Conservation (phyloP, 2,888 invertebrate genomes). For the Metellina segmentata region DNA sequence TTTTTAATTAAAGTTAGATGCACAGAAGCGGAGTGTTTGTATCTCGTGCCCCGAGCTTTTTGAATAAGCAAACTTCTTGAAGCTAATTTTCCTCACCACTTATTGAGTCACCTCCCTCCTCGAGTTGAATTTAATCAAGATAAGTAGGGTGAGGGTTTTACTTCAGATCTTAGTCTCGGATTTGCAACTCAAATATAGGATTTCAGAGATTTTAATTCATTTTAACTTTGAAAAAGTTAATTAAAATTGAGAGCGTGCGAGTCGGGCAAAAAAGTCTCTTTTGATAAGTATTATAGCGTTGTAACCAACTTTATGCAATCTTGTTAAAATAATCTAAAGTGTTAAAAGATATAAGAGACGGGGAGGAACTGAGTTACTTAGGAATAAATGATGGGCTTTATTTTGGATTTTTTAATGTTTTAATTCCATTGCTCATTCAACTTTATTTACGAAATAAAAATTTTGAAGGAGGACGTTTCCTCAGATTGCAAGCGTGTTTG, state of each 20-base stretch:
- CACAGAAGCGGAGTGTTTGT: neutral
- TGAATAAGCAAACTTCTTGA: conserved; percentile 10
- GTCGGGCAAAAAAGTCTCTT: neutral
- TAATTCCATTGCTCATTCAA: too few species aligned
- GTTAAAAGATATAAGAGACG: too few species aligned
- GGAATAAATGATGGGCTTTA: too few species aligned
- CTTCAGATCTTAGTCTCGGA: conserved; percentile 4
- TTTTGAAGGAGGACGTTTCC: too few species aligned
- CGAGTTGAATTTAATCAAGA: conserved; percentile 7
- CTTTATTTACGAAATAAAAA: too few species aligned
- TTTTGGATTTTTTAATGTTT: too few species aligned
- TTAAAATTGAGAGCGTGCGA: conserved; percentile 8
- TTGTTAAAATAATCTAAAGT: neutral
- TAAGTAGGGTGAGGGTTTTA: neutral
- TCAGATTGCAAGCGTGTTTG: too few species aligned
- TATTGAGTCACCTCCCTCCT: neutral
- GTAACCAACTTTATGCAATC: neutral
- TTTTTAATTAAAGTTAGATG: conserved; percentile 47
- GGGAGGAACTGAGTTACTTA: too few species aligned
- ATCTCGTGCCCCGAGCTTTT: conserved; percentile 18
- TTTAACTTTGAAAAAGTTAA: conserved; percentile 19
- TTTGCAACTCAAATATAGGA: neutral
- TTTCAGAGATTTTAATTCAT: conserved; percentile 31
- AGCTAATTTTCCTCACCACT: conserved; percentile 19
- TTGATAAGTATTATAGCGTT: neutral